phyloP scores from a whole-genome alignment of 2,888 invertebrate genomes.

The Cataglyphis livida region DNA sequence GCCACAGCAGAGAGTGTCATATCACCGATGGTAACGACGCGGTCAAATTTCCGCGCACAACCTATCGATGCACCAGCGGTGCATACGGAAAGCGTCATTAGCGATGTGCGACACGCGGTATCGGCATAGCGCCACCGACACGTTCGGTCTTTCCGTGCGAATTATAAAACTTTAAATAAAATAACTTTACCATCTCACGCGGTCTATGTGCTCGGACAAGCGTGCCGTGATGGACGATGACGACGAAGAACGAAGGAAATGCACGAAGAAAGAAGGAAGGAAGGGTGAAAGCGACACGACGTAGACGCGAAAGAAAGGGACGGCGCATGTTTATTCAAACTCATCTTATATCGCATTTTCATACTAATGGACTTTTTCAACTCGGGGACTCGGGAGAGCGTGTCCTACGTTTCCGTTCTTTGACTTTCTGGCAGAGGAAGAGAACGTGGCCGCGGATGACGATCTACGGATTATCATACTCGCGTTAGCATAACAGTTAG shows the following conservation, averaged over 20 bases:
- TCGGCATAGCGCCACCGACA: constrained; percentile 46
- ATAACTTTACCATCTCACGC: constrained; percentile 77
- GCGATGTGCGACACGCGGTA: constrained; percentile 26
- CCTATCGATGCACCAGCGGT: not conserved
- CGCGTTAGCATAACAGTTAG: constrained; percentile 54
- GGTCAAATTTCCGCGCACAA: constrained; percentile 1
- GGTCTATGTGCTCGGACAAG: constrained; percentile 55
- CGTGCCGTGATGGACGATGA: constrained; percentile 44
- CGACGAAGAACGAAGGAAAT: constrained; percentile 37
- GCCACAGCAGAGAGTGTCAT: not conserved
- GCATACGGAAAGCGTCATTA: not conserved
- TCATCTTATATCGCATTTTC: constrained; percentile 81
- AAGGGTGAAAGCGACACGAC: constrained; percentile 50
- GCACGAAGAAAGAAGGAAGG: constrained; percentile 2
- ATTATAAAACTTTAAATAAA: constrained; percentile 82
- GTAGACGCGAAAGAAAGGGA: constrained; percentile 58
- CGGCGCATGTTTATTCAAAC: constrained; percentile 80
- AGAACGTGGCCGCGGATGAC: constrained; percentile 19
- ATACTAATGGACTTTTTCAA: constrained; percentile 83
- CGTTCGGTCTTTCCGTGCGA: constrained; percentile 60
- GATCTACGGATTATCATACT: constrained; percentile 42
- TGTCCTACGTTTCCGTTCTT: constrained; percentile 41
- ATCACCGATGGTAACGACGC: not conserved
- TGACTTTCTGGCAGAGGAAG: constrained; percentile 35
- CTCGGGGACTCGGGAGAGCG: constrained; percentile 41